Base-by-base conservation (phyloP, 2,113 vertebrate genomes). In the Channa maculata region DNA sequence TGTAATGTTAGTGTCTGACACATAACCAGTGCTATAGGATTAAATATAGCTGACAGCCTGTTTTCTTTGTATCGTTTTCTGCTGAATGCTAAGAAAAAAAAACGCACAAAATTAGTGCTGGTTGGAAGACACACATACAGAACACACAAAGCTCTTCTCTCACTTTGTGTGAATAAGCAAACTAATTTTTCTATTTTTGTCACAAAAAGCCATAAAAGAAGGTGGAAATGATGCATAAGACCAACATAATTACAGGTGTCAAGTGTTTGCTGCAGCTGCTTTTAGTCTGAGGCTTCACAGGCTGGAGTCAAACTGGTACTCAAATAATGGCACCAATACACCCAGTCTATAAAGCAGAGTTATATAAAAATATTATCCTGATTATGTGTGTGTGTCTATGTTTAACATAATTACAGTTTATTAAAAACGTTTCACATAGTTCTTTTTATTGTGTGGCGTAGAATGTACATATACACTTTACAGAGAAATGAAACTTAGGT, bases 231-330 rank as follows among this genome's bases (percentile, higher is more conserved):
- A 49, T 51, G 60, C 50, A 64, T 36, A 33, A 52, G 12, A 36
- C 55, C 38, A 38, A 34, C 50, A 46, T 57, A 66, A 62, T 37
- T 57, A 51, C 44, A 68, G 46, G 51, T 72, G 50, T 67, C 50
- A 70, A 46, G 49, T 53, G 65, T 61, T 61, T 7, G 49, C 59
- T 70, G 48, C 43, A 59, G 8, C 39, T 24, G 24, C 24, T 24
- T 24, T 24, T 24, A 24, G 24, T 24, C 24, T 24, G 24, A 24
- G 24, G 24, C 24, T 24, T 24, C 24, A 24, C 24, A 24, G 24
- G 48, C n/a, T 15, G 1, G 49, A 50, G 14, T 6, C 49, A 15
- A n/a, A 50, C 8, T 52, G 8, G 6, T 41, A 41, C 4, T 41
- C 24, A 24, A 24, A 24, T 24, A 24, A 24, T 24, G 24, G 39